Evolutionary conservation across 2,113 vertebrate species (phyloP), one percentile per base, ranked within the genome.

Genomic region (Pseudorasbora parva): DNA sequence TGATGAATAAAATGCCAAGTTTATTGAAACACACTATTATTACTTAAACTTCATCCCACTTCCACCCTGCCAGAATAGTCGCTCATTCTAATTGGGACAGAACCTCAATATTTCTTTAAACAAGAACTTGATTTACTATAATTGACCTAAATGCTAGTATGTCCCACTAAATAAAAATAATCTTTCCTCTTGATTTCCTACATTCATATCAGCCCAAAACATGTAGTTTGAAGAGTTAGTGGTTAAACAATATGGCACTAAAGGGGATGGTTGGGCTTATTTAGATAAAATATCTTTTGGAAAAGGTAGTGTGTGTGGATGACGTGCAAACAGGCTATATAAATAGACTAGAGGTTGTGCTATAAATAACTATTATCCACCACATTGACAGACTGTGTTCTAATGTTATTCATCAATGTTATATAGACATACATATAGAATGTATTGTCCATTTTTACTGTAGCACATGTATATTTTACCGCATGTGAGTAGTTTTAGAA

Each of bases 291-390:
- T 41, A 21, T 69, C 17, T 69, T 10, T 69, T 69, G 33, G 43
- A 17, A 73, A 17, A 47, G 2, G 37, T 45, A 23, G 25, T 72
- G 6, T 72, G 6, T 25, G 45, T 43, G 41, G 10, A 45, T 23
- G 17, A n/a, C 12, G 43, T 45, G 19, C 41, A 45, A 45, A 15
- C 3, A 71, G 21, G 37, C 41, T 71, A n/a, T 71, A 49, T 14
- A 49, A 5, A 49, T 14, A 49, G 14, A 49, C 47, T 14, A 49
- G 10, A n/a, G 2, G 66, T 71, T 43, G 19, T 41, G 33, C 66
- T 71, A 43, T 71, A 71, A 23, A 43, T 43, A 69, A 71, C 66
- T 12, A 43, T 43, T 69, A 69, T 43, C 69, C n/a, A 14, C 12
- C 17, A 69, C 19, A n/a, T 41, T 41, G 33, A n/a, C 19, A 47